These are phyloP conservation scores for Celastrina argiolus DNA, from an alignment of 2,888 invertebrate species.

Conservation along the genomic window DNA sequence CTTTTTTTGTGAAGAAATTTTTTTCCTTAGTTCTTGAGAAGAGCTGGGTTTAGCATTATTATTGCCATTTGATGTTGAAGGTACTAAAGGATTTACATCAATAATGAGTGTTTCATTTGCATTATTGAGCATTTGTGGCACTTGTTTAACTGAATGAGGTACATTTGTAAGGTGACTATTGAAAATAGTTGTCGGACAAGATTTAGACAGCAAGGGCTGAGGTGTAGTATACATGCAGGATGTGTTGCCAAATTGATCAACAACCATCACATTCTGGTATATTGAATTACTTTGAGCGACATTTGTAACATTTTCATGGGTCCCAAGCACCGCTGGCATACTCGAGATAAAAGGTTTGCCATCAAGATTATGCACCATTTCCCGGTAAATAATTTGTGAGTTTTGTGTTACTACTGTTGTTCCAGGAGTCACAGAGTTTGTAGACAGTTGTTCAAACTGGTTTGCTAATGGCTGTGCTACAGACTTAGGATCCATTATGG, in stretches of 20 bases:
- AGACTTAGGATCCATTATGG: constrained; percentile 51
- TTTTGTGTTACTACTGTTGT: constrained; percentile 70
- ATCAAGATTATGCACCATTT: constrained; percentile 68
- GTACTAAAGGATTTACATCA: constrained; percentile 61
- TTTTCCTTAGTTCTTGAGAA: constrained; percentile 27
- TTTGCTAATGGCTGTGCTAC: constrained; percentile 46
- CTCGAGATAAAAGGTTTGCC: constrained; percentile 64
- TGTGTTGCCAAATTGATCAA: constrained; percentile 66
- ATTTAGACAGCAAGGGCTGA: constrained; percentile 53
- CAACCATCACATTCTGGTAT: constrained; percentile 72
- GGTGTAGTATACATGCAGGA: constrained; percentile 66
- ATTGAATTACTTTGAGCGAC: constrained; percentile 59
- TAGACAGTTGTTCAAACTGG: constrained; percentile 54
- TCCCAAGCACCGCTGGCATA: constrained; percentile 55
- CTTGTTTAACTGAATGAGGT: constrained; percentile 43
- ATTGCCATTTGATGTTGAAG: constrained; percentile 35
- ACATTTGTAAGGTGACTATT: constrained; percentile 41
- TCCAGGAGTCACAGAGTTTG: constrained; percentile 55
- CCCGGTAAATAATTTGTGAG: constrained; percentile 70
- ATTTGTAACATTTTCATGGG: constrained; percentile 58
- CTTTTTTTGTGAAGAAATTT: constrained; percentile 26
- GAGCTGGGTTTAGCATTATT: constrained; percentile 34
- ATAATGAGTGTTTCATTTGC: constrained; percentile 61
- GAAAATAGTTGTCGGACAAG: constrained; percentile 48
- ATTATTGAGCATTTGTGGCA: constrained; percentile 44